These are phyloP conservation scores for Pelecanoides urinatrix DNA, from an alignment of 2,113 vertebrate species.

Conservation along the genomic window DNA sequence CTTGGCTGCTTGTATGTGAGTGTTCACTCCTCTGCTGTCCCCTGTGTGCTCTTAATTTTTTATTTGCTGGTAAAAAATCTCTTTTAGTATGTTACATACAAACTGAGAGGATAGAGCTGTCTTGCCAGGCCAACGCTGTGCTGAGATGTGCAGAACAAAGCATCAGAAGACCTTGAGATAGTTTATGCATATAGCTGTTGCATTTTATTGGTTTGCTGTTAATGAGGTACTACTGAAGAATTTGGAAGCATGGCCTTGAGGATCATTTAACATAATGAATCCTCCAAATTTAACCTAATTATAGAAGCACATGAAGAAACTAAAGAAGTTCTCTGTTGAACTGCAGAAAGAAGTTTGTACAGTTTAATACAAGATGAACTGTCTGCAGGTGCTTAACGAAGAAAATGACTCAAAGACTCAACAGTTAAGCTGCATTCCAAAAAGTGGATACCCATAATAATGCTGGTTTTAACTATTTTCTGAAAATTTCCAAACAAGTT, in stretches of 20 bases:
- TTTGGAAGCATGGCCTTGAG: neutral
- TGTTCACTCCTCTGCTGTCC: neutral
- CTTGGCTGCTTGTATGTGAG: neutral
- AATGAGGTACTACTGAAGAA: neutral
- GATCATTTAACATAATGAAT: conserved; percentile 1
- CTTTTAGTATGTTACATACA: neutral
- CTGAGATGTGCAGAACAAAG: neutral
- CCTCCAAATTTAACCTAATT: conserved; percentile 59
- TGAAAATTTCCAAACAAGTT: neutral
- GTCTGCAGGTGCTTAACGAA: conserved; percentile 20
- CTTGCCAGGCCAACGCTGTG: neutral
- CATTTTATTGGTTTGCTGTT: conserved; percentile 40
- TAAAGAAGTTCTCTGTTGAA: neutral
- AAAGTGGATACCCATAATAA: neutral
- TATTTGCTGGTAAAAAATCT: neutral
- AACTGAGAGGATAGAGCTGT: neutral
- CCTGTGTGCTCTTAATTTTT: neutral
- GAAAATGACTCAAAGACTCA: neutral
- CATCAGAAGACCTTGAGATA: neutral
- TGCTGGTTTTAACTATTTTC: neutral
- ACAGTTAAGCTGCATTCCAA: neutral
- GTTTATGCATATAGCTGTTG: neutral
- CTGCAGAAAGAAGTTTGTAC: neutral
- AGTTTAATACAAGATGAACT: conserved; percentile 2
- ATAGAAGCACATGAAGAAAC: conserved; percentile 14